These are phyloP conservation scores for Tyria jacobaeae DNA, from an alignment of 2,888 invertebrate species.

Conservation along the genomic window DNA sequence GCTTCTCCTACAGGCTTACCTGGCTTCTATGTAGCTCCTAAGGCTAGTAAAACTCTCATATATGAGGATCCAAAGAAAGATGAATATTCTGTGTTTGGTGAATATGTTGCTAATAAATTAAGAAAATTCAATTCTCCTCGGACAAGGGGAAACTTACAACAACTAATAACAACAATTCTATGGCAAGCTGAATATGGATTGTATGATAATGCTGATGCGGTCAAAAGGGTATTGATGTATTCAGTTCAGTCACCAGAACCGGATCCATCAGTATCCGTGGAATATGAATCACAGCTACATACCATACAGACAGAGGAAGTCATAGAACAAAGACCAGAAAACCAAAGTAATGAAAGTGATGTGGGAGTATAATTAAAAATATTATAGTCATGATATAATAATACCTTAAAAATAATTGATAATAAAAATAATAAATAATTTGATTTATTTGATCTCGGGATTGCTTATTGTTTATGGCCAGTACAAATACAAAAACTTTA, in stretches of 20 bases:
- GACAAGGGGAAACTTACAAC: conserved; percentile 76
- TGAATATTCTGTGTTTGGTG: conserved; percentile 77
- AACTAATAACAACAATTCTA: conserved; percentile 77
- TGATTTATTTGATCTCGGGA: neutral
- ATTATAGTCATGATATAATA: conserved; percentile 13
- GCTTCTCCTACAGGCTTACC: conserved; percentile 63
- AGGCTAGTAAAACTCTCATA: conserved; percentile 50
- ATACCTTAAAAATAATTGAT: conserved; percentile 23
- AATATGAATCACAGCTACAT: conserved; percentile 40
- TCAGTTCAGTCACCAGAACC: conserved; percentile 57
- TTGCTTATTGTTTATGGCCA: neutral
- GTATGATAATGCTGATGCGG: conserved; percentile 75
- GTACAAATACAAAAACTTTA: too few relatives aligned
- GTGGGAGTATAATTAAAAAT: conserved; percentile 32
- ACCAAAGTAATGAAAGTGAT: conserved; percentile 46
- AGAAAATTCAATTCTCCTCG: conserved; percentile 70
- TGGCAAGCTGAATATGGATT: conserved; percentile 82
- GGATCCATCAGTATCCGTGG: conserved; percentile 13
- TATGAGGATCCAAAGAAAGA: conserved; percentile 62
- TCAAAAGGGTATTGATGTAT: conserved; percentile 71
- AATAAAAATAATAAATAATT: neutral
- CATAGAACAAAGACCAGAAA: conserved; percentile 39
- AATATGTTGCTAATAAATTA: conserved; percentile 79
- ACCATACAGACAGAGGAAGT: conserved; percentile 46
- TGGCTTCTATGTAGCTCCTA: conserved; percentile 54